A percentile compares a stretch with the other conserved stretches of the same genome.
Conservation (phyloP, 2,888 invertebrate genomes). For the Dryobota labecula region DNA sequence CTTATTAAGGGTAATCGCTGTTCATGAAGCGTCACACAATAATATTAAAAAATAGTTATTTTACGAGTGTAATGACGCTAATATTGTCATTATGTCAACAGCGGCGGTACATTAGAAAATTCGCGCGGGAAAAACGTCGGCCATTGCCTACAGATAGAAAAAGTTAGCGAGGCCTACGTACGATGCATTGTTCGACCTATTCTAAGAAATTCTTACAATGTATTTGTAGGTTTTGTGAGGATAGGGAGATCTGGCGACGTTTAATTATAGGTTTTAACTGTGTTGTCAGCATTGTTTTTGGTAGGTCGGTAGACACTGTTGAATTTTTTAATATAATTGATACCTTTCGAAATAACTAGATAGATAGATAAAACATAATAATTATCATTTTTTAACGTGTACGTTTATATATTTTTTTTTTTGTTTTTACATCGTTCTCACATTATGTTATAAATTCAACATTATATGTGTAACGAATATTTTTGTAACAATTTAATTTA, state of each 20-base stretch:
- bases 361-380: no score
- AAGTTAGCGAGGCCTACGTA: constrained; percentile 49
- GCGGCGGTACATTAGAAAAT: constrained; percentile 60
- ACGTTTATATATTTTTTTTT: no score
- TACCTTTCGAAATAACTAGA: background rate
- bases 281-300: constrained; percentile 25
- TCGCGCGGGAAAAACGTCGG: constrained; percentile 57
- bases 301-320: background rate
- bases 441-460: no score
- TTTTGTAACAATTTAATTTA: no score
- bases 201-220: constrained; percentile 60
- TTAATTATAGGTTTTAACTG: constrained; percentile 28
- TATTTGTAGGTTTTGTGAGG: constrained; percentile 51
- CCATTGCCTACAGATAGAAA: constrained; percentile 60
- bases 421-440: no score
- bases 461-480: no score
- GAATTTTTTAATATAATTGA: background rate
- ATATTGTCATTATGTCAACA: constrained; percentile 59
- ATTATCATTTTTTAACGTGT: no score
- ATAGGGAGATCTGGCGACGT: constrained; percentile 41
- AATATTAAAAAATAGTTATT: constrained; percentile 38
- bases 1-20: constrained; percentile 45
- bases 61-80: constrained; percentile 37
- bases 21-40: constrained; percentile 30
- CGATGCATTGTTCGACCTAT: constrained; percentile 63